These are phyloP conservation scores for Hippocampus kuda DNA, from an alignment of 2,797 vertebrate species.

Conservation along the genomic window DNA sequence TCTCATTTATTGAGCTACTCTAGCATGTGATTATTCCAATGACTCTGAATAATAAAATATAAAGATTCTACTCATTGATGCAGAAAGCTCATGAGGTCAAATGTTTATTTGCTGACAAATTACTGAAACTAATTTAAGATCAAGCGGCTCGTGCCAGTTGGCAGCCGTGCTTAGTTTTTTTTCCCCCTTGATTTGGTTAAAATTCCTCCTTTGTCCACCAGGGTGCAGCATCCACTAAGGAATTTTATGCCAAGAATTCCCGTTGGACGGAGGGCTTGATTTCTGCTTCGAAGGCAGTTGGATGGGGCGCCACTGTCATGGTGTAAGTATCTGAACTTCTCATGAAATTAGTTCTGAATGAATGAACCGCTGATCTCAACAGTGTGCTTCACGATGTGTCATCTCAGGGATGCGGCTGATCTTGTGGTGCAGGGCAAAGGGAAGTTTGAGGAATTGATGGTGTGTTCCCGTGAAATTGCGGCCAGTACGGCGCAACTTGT, in stretches of 20 bases:
- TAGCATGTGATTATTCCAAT: too few species aligned
- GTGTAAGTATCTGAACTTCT: conserved; percentile 70
- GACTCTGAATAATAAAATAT: too few species aligned
- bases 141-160: too few species aligned
- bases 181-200: not conserved
- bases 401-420: conserved; percentile 84
- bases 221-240: conserved; percentile 89
- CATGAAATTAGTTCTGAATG: not conserved
- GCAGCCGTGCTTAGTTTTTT: not conserved
- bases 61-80: too few species aligned
- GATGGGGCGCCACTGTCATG: conserved; percentile 94
- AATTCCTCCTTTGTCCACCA: conserved; percentile 40
- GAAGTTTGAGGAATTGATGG: conserved; percentile 94
- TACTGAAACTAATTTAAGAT: too few species aligned
- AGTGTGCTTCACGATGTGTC: not conserved
- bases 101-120: too few species aligned
- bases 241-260: conserved; percentile 97
- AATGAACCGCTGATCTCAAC: not conserved
- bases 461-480: conserved; percentile 92
- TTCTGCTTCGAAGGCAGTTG: conserved; percentile 94
- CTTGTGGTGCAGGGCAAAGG: conserved; percentile 88
- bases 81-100: too few species aligned
- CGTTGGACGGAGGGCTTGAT: conserved; percentile 97
- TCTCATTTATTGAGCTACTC: too few species aligned
- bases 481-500: conserved; percentile 96